Evolutionary conservation across 2,888 invertebrate genomes (phyloP).

Genomic region (Drosophila koepferae): DNA sequence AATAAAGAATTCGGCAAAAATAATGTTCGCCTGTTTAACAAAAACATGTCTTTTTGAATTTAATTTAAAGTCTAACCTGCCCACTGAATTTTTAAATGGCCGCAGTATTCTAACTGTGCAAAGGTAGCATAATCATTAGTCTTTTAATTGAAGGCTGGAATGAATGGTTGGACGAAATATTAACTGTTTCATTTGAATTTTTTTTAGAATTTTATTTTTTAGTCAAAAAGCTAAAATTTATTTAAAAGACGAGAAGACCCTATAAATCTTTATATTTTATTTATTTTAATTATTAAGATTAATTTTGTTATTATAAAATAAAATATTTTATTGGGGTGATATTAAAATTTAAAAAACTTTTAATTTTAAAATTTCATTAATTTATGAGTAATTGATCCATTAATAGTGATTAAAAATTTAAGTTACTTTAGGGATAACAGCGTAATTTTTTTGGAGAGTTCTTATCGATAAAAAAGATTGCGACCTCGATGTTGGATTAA

Average conservation of each 20-base stretch:
- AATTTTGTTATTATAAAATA: slow-evolving; percentile 1
- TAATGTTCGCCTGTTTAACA: not conserved
- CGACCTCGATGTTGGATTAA: slow-evolving; percentile 16
- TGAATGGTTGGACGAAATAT: slow-evolving; percentile 82
- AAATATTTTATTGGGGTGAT: slow-evolving; percentile 9
- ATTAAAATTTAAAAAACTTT: slow-evolving; percentile 86
- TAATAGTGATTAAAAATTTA: slow-evolving; percentile 88
- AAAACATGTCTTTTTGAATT: not conserved
- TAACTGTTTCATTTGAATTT: slow-evolving; percentile 84
- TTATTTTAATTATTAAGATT: slow-evolving; percentile 80
- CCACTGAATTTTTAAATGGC: no score
- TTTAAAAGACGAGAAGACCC: slow-evolving; percentile 92
- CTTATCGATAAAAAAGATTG: slow-evolving; percentile 15
- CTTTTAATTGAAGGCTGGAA: no score
- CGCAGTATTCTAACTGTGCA: no score
- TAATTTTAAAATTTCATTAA: slow-evolving; percentile 84
- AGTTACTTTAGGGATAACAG: slow-evolving; percentile 91
- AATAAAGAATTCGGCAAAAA: not conserved
- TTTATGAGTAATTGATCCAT: slow-evolving; percentile 87
- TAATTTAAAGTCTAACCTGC: slow-evolving; percentile 36
- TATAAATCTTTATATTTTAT: slow-evolving; percentile 89
- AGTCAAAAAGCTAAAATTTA: slow-evolving; percentile 89
- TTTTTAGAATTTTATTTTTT: slow-evolving; percentile 86
- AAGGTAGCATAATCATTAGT: no score
- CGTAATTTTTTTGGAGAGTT: slow-evolving; percentile 87